phyloP scores from a whole-genome alignment of 2,113 vertebrate species.

The Xenopus borealis region DNA sequence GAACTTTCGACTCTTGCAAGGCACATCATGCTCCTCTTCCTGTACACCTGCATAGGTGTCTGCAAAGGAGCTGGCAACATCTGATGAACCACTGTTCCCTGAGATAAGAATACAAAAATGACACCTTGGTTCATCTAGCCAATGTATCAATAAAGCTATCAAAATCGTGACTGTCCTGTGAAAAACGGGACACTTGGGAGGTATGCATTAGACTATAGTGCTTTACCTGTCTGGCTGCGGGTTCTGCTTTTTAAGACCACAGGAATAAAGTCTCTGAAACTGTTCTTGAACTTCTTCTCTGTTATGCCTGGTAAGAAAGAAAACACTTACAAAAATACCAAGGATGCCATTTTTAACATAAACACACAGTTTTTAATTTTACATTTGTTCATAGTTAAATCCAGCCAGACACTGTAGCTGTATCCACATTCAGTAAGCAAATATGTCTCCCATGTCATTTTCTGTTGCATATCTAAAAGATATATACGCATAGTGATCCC shows the following conservation, averaged over 20 bases:
- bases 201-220: too few relatives aligned
- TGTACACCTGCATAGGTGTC: slow-evolving; percentile 61
- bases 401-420: too few relatives aligned
- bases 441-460: too few relatives aligned
- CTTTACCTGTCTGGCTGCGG: slow-evolving; percentile 74
- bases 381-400: too few relatives aligned
- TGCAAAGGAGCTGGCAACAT: slow-evolving; percentile 58
- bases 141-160: too few relatives aligned
- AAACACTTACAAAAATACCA: neutral
- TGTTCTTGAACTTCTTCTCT: slow-evolving; percentile 78
- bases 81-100: slow-evolving; percentile 65
- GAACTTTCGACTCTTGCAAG: slow-evolving; percentile 63
- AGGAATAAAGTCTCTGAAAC: slow-evolving; percentile 75
- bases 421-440: too few relatives aligned
- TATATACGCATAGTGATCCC: too few relatives aligned
- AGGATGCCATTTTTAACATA: neutral
- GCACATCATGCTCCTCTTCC: slow-evolving; percentile 58
- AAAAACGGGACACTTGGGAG: too few relatives aligned
- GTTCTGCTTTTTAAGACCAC: slow-evolving; percentile 77
- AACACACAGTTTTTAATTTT: too few relatives aligned
- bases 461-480: too few relatives aligned
- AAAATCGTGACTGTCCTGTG: too few relatives aligned
- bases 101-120: slow-evolving; percentile 31
- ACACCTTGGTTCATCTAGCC: too few relatives aligned
- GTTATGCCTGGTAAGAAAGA: slow-evolving; percentile 59